Percentiles rank a stretch among this genome's conserved stretches.
These are phyloP conservation scores for Pectinophora gossypiella DNA, from an alignment of 1,140 invertebrate species.

Conservation along the genomic window DNA sequence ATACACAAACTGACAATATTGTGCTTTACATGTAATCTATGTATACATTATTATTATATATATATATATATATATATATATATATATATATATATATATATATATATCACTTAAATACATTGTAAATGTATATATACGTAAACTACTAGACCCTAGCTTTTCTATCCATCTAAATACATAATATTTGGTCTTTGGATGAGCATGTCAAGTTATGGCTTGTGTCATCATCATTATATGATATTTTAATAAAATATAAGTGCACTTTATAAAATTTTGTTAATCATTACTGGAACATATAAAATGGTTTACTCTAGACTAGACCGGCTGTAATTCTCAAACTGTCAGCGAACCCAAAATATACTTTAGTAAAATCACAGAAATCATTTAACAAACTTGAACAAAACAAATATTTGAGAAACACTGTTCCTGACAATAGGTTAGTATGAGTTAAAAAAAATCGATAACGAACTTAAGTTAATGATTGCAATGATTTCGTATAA, in stretches of 20 bases:
- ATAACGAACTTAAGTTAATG: not conserved
- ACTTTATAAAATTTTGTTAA: conserved; percentile 20
- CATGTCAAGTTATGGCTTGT: conserved; percentile 67
- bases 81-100: no score
- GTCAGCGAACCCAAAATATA: not conserved
- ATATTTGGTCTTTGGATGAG: conserved; percentile 71
- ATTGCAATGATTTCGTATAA: not conserved
- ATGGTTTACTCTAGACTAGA: conserved; percentile 62
- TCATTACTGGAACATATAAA: no score
- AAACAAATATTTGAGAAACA: conserved; percentile 65
- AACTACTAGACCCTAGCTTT: conserved; percentile 61
- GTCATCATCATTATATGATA: conserved; percentile 49
- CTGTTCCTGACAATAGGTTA: conserved; percentile 52
- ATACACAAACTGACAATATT: not conserved
- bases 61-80: no score
- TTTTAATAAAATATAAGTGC: conserved; percentile 69
- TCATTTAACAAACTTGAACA: conserved; percentile 38
- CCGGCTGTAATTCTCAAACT: conserved; percentile 24
- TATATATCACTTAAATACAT: conserved; percentile 46
- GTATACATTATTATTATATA: not conserved
- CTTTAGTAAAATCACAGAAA: conserved; percentile 50
- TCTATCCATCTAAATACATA: conserved; percentile 55
- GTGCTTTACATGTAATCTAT: not conserved
- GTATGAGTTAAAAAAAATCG: not conserved
- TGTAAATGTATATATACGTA: conserved; percentile 42